Evolutionary conservation across 2,797 vertebrate species (phyloP), one percentile per base, ranked within the genome.

Genomic region (Acanthis flammea): DNA sequence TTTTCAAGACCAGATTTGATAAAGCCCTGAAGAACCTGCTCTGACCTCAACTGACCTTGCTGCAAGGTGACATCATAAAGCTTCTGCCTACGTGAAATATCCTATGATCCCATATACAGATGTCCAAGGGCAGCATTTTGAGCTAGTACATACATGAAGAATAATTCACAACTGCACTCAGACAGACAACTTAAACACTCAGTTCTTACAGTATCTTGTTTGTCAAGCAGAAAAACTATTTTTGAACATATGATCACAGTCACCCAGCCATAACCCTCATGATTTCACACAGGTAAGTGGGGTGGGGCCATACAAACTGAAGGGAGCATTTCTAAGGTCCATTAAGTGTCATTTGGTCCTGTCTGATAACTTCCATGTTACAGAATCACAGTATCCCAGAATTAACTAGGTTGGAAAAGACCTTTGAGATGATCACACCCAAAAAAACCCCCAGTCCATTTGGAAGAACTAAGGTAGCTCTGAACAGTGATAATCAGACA

Each of bases 361-460:
- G 19, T 27, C 17, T 37, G 21, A 1, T 35, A 91, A 78, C 8
- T 57, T 68, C 30, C 19, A 33, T 6, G 7, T 51, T 62, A 74
- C 14, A 60, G 45, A 85, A 60, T 14, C 16, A 19, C 12, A 67
- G 37, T 15, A 44, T 14, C 28, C n/a, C 28, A 51, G 6, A 85
- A 37, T 16, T 28, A 51, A 51, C 10, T 44, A 19, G 6, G 14
- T 27, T 67, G 23, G 45, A 85, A 67, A 58, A 44, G 27, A 44
- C n/a, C 12, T 57, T 33, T 28, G 37, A 67, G 37, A 51, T 28
- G 4, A 85, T 44, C 19, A 19, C 7, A 37, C 10, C 2, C 14
- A 14, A 39, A 85, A 92, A 33, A 7, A 0, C 0, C 0, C 1
- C 2, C 19, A 19, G 2, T 42, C 27, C 12, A 76, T 61, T 61